Conservation (phyloP, 2,888 invertebrate species). For the Mythimna impura region DNA sequence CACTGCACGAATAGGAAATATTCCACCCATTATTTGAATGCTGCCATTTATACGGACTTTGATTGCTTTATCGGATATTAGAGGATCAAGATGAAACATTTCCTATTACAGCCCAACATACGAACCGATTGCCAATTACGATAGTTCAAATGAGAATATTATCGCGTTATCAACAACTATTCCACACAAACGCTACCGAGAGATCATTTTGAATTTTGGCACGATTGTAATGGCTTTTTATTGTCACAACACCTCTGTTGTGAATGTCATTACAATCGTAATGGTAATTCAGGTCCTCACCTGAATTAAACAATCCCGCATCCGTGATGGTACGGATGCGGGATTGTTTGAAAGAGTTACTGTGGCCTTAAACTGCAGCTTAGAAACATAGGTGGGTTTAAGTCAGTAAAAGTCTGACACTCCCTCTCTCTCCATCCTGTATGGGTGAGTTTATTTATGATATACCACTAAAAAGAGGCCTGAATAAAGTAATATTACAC, state of each 20-base stretch:
- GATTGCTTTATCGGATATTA: constrained; percentile 28
- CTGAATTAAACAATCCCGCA: no score
- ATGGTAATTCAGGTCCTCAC: no score
- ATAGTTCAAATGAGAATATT: constrained; percentile 47
- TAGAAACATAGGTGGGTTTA: no score
- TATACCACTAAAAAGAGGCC: no score
- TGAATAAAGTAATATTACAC: no score
- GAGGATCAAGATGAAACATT: constrained; percentile 35
- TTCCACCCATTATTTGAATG: constrained; percentile 22
- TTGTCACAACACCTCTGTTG: not conserved
- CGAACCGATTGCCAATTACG: constrained; percentile 47
- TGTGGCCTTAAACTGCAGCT: not conserved
- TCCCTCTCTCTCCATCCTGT: no score
- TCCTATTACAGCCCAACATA: constrained; percentile 27
- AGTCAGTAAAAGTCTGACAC: no score
- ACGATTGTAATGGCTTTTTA: not conserved
- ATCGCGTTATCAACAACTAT: constrained; percentile 27
- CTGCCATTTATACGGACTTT: not conserved
- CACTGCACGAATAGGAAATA: not conserved
- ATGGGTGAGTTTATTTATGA: no score
- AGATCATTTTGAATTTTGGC: not conserved
- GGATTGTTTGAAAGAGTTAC: no score
- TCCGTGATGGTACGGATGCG: no score
- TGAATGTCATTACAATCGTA: no score
- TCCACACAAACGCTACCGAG: not conserved